These are phyloP conservation scores for Datnioides undecimradiatus DNA, from an alignment of 2,113 vertebrate species.

Conservation along the genomic window DNA sequence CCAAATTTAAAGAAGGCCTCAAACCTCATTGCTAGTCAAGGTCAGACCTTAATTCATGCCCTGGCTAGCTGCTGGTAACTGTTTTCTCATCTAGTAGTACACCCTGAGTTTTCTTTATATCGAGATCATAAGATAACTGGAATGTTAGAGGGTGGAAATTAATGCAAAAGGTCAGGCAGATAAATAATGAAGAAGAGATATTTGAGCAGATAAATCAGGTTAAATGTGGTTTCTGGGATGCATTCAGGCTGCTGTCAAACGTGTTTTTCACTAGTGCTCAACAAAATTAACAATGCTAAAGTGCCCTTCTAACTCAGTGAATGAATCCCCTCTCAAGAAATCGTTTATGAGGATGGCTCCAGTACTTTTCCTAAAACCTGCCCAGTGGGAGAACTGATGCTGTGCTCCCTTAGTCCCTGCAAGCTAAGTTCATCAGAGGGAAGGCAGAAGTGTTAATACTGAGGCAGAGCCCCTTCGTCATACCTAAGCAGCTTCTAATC, in stretches of 20 bases:
- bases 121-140: no score
- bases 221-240: not conserved
- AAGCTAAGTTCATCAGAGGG: conserved; percentile 6
- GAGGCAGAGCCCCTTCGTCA: not conserved
- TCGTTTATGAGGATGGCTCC: not conserved
- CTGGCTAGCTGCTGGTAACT: no score
- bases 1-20: no score
- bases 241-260: not conserved
- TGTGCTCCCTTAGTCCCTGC: not conserved
- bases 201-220: no score
- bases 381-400: not conserved
- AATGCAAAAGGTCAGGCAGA: no score
- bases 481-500: conserved; percentile 13
- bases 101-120: no score
- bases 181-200: no score
- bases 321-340: not conserved
- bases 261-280: not conserved
- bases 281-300: not conserved
- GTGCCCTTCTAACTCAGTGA: not conserved
- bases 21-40: no score
- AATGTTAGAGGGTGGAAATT: no score
- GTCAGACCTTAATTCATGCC: no score
- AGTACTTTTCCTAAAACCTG: not conserved
- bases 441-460: not conserved
- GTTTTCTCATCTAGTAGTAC: no score